A percentile compares a stretch with the other conserved stretches of the same genome.
These are phyloP conservation scores for Cyclopterus lumpus DNA, from an alignment of 2,797 vertebrate species.

Conservation along the genomic window DNA sequence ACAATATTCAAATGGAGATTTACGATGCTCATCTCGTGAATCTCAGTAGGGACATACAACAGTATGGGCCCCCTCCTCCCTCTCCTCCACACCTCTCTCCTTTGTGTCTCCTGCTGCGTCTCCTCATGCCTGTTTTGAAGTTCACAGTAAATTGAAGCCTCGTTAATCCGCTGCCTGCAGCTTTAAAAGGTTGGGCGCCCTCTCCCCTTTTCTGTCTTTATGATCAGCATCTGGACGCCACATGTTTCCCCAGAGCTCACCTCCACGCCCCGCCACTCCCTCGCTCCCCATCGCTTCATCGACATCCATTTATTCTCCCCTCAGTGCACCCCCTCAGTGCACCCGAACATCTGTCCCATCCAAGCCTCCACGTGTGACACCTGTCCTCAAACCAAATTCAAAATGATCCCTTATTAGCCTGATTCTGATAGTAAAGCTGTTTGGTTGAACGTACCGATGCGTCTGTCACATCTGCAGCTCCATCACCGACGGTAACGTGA, in stretches of 20 bases:
- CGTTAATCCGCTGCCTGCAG: conserved; percentile 76
- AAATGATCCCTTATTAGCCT: not conserved
- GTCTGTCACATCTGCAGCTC: not conserved
- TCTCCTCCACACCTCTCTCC: not conserved
- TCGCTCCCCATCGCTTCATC: conserved; percentile 11
- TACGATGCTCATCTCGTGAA: not conserved
- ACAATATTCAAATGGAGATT: not conserved
- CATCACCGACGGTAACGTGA: not conserved
- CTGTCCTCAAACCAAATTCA: not conserved
- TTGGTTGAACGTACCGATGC: not conserved
- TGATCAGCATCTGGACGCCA: conserved; percentile 82
- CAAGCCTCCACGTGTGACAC: not conserved
- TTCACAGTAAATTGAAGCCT: conserved; percentile 66
- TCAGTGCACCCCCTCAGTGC: too few species aligned
- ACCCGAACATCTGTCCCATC: not conserved
- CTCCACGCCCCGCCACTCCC: conserved; percentile 43
- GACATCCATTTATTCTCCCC: conserved; percentile 7
- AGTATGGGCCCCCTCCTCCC: not conserved
- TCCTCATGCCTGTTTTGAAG: conserved; percentile 52
- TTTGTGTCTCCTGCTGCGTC: not conserved
- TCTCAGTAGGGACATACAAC: not conserved
- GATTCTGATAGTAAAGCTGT: not conserved
- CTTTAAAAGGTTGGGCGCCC: conserved; percentile 34
- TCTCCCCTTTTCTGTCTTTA: conserved; percentile 53
- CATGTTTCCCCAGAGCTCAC: conserved; percentile 68